These are phyloP conservation scores for Athene noctua DNA, from an alignment of 2,113 vertebrate genomes.

Conservation along the genomic window DNA sequence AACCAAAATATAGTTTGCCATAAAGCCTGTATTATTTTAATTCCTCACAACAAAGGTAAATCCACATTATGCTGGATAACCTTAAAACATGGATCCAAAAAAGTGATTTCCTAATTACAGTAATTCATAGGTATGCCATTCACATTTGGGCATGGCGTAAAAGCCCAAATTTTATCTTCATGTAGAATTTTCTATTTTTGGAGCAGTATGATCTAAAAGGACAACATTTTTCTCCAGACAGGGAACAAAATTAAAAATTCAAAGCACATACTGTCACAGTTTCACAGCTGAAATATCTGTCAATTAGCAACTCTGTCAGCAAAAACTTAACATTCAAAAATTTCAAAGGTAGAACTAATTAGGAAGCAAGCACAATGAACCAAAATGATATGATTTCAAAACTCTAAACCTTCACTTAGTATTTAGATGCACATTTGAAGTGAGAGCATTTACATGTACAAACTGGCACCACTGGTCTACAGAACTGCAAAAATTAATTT, in stretches of 20 bases:
- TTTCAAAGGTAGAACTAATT: conserved; percentile 4
- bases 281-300: conserved; percentile 10
- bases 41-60: not conserved
- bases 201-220: not conserved
- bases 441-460: accelerated
- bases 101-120: not conserved
- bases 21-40: not conserved
- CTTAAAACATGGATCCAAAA: not conserved
- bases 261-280: not conserved
- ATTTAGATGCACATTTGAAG: not conserved
- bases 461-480: not conserved
- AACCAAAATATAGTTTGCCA: not conserved
- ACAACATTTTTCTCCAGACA: not conserved
- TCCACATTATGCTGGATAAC: not conserved
- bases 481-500: not conserved
- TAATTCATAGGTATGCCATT: not conserved
- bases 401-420: not conserved
- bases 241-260: not conserved
- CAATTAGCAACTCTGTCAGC: not conserved
- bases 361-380: not conserved
- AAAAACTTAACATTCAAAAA: not conserved
- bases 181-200: not conserved
- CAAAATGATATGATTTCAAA: not conserved
- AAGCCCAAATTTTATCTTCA: not conserved
- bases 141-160: not conserved